Percentiles rank a stretch among this genome's conserved stretches.
These are phyloP conservation scores for Melanocharis versteri DNA, from an alignment of 2,113 vertebrate species.

Conservation along the genomic window DNA sequence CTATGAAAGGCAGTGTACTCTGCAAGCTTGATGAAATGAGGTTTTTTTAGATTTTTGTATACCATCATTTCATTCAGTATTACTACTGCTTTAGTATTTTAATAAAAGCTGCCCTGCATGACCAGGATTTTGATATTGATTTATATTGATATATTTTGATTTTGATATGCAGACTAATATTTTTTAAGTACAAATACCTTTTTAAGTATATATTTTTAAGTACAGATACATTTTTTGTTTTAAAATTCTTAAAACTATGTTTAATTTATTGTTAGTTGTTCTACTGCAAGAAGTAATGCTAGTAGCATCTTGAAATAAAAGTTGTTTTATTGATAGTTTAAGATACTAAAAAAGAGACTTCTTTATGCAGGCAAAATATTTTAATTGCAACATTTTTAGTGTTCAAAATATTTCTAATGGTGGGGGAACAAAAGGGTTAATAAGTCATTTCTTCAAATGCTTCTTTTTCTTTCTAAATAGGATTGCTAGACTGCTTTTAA, in stretches of 20 bases:
- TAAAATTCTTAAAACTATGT: neutral
- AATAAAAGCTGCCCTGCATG: neutral
- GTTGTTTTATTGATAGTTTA: neutral
- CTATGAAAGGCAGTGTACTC: neutral
- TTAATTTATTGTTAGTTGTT: neutral
- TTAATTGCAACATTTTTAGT: neutral
- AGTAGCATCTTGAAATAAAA: neutral
- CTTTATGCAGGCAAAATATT: neutral
- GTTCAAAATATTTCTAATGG: neutral
- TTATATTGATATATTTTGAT: too few relatives aligned
- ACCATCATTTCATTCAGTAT: neutral
- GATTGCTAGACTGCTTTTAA: neutral
- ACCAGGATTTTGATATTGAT: neutral
- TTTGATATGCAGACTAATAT: neutral
- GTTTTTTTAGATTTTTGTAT: neutral
- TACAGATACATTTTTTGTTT: neutral
- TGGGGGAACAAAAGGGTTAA: neutral
- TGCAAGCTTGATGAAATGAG: neutral
- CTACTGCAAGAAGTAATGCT: neutral
- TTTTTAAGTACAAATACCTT: neutral
- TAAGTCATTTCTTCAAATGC: neutral
- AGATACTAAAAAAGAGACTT: neutral
- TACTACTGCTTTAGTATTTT: neutral
- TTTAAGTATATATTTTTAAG: neutral
- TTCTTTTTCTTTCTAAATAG: neutral